Base-by-base conservation (phyloP, 2,113 vertebrate genomes). In the Phodopus roborovskii region DNA sequence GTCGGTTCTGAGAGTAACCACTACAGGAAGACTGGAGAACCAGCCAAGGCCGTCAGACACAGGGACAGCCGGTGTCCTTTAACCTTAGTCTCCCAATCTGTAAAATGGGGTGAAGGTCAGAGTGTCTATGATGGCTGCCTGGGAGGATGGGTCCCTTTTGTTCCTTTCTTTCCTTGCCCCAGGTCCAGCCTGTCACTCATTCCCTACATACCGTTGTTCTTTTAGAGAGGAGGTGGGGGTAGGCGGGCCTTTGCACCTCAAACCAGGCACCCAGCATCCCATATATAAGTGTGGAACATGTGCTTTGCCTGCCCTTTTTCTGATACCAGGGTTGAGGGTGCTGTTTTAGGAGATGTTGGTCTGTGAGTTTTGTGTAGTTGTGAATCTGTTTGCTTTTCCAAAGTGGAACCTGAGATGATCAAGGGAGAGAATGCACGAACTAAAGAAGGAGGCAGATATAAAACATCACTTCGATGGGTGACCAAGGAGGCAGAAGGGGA, bases 21-120 rank as follows among this genome's bases (percentile, higher is more conserved):
- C 15, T 3, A 24, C 1, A 36, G 42, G 2, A 17, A 48, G 7
- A 42, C 26, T 20, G 3, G 2, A 33, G 36, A 48, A 7, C 4
- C 2, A 42, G 33, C 2, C 0, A 48, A 85, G 26, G 85, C 20
- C 17, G 60, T 48, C 33, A 62, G 33, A 53, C 20, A 87, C 48
- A 50, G 7, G 48, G 33, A 22, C 48, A 33, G 12, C 50, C 36
- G 62, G 39, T 56, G 58, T n/a, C n/a, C 50, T 45, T 50, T 92
- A 24, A n/a, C 82, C 33, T 88, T 84, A 24, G 42, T 64, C 73
- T 97, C 24, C 39, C 50, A 42, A 7, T 39, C 74, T 78, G 5
- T 83, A 77, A 81, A 77, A 45, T 60, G 56, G 56, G 17, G 0
- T 68, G 24, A 66, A 45, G 39, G 16, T 82, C n/a, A 36, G 79